phyloP scores from a whole-genome alignment of 2,797 vertebrate species.

The Notamacropus eugenii region DNA sequence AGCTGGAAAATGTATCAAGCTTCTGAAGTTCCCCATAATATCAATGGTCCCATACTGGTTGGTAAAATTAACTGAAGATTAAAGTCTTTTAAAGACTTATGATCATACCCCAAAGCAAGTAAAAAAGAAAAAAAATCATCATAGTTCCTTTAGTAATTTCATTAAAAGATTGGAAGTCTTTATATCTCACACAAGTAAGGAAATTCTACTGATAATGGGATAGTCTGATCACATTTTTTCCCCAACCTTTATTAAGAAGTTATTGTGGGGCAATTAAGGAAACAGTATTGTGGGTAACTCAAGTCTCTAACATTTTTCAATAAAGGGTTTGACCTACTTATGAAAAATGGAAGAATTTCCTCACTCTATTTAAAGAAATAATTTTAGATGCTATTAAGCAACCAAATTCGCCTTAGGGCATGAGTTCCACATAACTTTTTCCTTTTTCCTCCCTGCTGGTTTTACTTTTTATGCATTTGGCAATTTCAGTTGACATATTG shows the following conservation, averaged over 20 bases:
- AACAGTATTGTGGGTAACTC: not conserved
- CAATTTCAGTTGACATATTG: not conserved
- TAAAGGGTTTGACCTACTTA: not conserved
- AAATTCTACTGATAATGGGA: not conserved
- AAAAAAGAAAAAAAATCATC: not conserved
- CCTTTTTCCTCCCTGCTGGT: not conserved
- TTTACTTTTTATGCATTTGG: not conserved
- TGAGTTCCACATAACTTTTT: not conserved
- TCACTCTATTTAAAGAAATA: not conserved
- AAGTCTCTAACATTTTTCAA: not conserved
- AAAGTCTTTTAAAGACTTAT: not conserved
- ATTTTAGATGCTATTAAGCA: not conserved
- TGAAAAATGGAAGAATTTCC: not conserved
- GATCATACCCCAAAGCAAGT: not conserved
- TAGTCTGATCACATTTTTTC: not conserved
- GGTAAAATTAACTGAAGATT: not conserved
- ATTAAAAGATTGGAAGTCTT: not conserved
- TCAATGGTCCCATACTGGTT: not conserved
- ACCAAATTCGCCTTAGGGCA: not conserved
- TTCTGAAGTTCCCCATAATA: not conserved
- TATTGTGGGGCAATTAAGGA: not conserved
- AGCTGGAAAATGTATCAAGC: not conserved
- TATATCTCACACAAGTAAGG: not conserved
- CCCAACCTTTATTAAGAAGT: not conserved
- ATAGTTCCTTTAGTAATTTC: not conserved